Conservation (phyloP, 2,113 vertebrate species). For the Melanerpes formicivorus region DNA sequence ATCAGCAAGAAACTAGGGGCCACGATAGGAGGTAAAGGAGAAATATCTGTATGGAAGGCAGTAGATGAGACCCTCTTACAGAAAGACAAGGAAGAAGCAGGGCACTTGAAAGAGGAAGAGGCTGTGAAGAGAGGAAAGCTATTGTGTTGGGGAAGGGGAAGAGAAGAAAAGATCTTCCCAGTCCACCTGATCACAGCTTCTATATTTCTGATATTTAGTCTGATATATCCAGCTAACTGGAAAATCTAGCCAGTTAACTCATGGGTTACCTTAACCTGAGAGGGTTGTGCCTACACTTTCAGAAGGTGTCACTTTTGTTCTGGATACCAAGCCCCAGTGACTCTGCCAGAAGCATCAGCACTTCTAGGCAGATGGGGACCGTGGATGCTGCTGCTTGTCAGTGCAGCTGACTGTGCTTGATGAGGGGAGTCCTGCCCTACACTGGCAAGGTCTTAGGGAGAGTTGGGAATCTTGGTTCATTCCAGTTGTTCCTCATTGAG, state of each 20-base stretch:
- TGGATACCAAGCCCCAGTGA: neutral
- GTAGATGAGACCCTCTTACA: neutral
- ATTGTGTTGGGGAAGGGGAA: neutral
- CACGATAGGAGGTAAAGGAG: neutral
- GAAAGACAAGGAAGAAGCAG: neutral
- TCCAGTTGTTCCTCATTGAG: neutral
- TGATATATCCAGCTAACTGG: neutral
- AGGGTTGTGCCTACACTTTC: neutral
- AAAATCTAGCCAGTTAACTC: neutral
- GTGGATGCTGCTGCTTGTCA: accelerated
- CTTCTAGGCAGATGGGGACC: neutral
- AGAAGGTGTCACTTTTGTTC: neutral
- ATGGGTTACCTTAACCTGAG: neutral
- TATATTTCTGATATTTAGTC: neutral
- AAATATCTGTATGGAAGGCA: neutral
- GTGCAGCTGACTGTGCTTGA: neutral
- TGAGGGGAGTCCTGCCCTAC: neutral
- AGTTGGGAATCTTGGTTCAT: neutral
- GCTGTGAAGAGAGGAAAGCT: neutral
- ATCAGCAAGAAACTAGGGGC: neutral
- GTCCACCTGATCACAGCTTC: neutral
- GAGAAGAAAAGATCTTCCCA: neutral
- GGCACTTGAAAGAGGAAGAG: accelerated
- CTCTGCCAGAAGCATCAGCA: neutral
- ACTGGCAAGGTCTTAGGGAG: neutral